Evolutionary conservation across 2,797 vertebrate species (phyloP).

Genomic region (Chrysocyon brachyurus): DNA sequence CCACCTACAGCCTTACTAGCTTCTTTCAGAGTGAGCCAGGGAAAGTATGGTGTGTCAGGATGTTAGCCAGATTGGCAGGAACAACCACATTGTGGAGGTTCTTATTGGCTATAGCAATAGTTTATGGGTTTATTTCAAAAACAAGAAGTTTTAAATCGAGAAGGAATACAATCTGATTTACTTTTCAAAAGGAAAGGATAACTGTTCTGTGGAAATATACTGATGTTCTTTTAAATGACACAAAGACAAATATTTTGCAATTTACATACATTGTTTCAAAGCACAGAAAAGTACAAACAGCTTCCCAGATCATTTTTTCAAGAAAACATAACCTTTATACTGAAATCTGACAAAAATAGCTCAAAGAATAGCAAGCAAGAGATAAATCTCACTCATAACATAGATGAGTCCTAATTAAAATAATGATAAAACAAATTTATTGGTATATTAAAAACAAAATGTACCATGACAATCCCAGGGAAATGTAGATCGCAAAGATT

Average conservation of each 20-base stretch:
- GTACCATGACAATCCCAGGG: neutral
- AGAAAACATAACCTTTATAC: neutral
- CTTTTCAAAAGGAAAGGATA: slow-evolving; percentile 36
- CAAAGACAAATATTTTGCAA: slow-evolving; percentile 27
- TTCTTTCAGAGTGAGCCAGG: neutral
- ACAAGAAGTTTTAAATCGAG: neutral
- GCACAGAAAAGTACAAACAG: neutral
- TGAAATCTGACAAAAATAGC: slow-evolving; percentile 29
- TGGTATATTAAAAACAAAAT: slow-evolving; percentile 43
- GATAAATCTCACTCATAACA: neutral
- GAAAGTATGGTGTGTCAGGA: neutral
- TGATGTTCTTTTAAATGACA: neutral
- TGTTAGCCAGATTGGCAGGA: neutral
- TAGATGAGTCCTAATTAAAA: slow-evolving; percentile 57
- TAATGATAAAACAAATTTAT: slow-evolving; percentile 46
- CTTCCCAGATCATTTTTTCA: neutral
- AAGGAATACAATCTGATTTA: neutral
- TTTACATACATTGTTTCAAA: slow-evolving; percentile 22
- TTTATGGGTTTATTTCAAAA: neutral
- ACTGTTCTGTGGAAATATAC: neutral
- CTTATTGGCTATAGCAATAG: neutral
- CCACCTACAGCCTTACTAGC: neutral
- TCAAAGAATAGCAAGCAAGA: slow-evolving; percentile 11
- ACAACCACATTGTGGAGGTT: neutral
- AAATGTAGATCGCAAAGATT: neutral